Evolutionary conservation across 2,888 invertebrate genomes (phyloP).

Genomic region (Priocnemis perturbator): DNA sequence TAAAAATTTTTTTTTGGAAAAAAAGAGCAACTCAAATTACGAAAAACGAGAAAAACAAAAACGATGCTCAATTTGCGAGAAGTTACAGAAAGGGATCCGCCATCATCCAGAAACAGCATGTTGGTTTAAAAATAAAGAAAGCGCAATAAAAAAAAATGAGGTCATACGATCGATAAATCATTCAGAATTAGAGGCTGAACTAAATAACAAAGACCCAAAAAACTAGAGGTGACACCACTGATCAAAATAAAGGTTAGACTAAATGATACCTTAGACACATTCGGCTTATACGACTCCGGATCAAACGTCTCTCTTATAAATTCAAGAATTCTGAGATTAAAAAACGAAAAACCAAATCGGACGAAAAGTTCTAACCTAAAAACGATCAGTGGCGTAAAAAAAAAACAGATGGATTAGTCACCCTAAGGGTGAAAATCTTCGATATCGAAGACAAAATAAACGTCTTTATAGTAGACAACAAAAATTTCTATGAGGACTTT

Average conservation of each 20-base stretch:
- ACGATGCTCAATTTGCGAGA: neutral
- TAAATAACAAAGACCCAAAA: constrained; percentile 39
- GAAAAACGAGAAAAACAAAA: neutral
- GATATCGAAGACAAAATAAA: constrained; percentile 48
- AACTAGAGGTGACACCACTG: constrained; percentile 49
- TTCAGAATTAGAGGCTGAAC: constrained; percentile 32
- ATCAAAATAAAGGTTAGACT: constrained; percentile 40
- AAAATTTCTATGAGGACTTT: constrained; percentile 22
- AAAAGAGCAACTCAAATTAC: constrained; percentile 33
- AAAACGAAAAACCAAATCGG: too few species aligned
- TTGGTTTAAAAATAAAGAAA: too few species aligned
- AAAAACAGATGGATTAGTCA: constrained; percentile 44
- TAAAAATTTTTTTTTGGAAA: neutral
- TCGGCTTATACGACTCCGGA: constrained; percentile 37
- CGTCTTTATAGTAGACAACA: constrained; percentile 41
- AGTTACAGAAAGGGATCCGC: neutral
- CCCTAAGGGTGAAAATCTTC: constrained; percentile 48
- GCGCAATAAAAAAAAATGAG: too few species aligned
- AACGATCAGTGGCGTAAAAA: constrained; percentile 27
- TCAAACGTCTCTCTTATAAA: too few species aligned
- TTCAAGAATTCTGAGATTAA: constrained; percentile 40
- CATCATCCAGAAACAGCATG: neutral
- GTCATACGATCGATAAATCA: neutral
- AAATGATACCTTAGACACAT: constrained; percentile 33
- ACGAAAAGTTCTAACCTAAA: constrained; percentile 16